Conservation (phyloP, 2,888 invertebrate genomes). For the Mythimna albipuncta region DNA sequence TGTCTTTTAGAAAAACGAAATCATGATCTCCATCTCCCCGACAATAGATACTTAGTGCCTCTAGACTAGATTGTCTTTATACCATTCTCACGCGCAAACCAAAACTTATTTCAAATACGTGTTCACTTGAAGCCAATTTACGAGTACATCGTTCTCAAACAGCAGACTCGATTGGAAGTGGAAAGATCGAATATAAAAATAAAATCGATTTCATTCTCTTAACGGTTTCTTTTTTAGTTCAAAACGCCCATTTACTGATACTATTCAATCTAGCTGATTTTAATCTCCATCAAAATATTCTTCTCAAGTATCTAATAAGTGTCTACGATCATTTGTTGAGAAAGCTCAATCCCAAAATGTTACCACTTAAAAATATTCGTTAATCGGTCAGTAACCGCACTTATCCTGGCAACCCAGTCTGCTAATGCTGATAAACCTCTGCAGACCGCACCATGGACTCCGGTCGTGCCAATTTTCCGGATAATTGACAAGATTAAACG, state of each 20-base stretch:
- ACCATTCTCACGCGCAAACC: conserved; percentile 36
- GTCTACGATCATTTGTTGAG: conserved; percentile 12
- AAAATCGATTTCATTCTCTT: conserved; percentile 35
- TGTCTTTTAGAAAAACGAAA: background rate
- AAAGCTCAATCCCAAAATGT: conserved; percentile 28
- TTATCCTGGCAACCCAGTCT: conserved; percentile 43
- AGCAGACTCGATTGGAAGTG: conserved; percentile 39
- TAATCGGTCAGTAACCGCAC: conserved; percentile 41
- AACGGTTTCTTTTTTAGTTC: conserved; percentile 23
- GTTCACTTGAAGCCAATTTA: conserved; percentile 38
- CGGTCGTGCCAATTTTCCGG: conserved; percentile 77
- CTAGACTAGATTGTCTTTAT: conserved; percentile 11
- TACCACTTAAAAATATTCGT: conserved; percentile 28
- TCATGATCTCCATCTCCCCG: background rate
- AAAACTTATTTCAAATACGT: conserved; percentile 39
- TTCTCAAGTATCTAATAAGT: conserved; percentile 19
- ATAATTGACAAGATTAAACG: conserved; percentile 84
- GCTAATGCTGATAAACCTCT: conserved; percentile 65
- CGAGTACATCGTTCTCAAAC: conserved; percentile 25
- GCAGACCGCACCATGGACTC: conserved; percentile 64
- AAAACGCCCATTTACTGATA: conserved; percentile 22
- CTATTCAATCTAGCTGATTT: conserved; percentile 31
- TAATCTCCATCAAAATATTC: conserved; percentile 24
- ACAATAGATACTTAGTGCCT: conserved; percentile 2
- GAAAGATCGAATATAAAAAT: conserved; percentile 33